Evolutionary conservation across 2,797 vertebrate genomes (phyloP).

Genomic region (Enteromius fasciolatus): DNA sequence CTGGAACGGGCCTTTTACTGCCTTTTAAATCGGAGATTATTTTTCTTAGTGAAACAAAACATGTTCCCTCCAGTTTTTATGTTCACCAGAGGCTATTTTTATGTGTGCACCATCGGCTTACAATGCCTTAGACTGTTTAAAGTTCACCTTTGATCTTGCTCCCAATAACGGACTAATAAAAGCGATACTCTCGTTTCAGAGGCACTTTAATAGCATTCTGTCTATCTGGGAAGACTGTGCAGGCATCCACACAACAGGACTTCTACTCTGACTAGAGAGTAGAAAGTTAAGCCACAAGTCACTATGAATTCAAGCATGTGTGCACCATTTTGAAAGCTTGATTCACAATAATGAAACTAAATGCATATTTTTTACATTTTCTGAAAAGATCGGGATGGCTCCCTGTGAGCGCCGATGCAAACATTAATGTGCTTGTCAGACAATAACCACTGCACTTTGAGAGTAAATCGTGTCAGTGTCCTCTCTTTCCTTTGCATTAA

Average conservation of each 20-base stretch:
- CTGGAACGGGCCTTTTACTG: conserved; percentile 75
- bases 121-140: conserved; percentile 66
- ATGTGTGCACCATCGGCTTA: conserved; percentile 61
- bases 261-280: not conserved
- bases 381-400: not conserved
- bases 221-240: conserved; percentile 68
- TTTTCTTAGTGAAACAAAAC: conserved; percentile 65
- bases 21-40: conserved; percentile 72
- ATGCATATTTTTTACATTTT: not conserved
- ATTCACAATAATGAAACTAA: conserved; percentile 19
- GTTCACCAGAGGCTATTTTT: conserved; percentile 44
- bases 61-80: conserved; percentile 41
- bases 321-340: conserved; percentile 32
- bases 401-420: conserved; percentile 19
- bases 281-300: conserved; percentile 44
- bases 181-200: conserved; percentile 59
- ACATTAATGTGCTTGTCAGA: not conserved
- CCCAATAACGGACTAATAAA: conserved; percentile 72
- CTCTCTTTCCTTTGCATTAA: conserved; percentile 57
- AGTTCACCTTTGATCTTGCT: conserved; percentile 76
- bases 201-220: conserved; percentile 62
- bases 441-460: conserved; percentile 44
- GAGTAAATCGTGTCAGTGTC: conserved; percentile 71
- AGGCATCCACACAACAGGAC: conserved; percentile 21
- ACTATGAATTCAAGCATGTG: conserved; percentile 50